A percentile compares a stretch with the other conserved stretches of the same genome.
phyloP scores from a whole-genome alignment of 2,797 vertebrate species.

The Sebastes hopkinsi region DNA sequence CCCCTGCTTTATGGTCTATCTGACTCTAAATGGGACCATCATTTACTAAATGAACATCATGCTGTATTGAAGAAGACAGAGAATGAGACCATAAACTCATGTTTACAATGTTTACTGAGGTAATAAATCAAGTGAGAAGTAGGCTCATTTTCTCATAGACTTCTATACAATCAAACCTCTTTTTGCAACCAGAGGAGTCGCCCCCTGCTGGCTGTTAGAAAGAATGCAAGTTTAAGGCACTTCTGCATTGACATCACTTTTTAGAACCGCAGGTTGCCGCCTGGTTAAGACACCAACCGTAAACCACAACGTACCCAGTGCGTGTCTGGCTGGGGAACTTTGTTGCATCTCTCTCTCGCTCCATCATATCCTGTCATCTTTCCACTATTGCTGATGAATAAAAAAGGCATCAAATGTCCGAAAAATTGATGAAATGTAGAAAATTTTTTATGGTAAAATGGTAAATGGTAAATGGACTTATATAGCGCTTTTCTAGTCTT shows the following conservation, averaged over 20 bases:
- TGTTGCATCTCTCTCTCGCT: neutral
- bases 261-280: neutral
- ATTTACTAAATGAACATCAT: too few species aligned
- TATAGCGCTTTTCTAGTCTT: too few species aligned
- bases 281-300: neutral
- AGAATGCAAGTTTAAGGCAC: neutral
- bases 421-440: neutral
- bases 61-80: too few species aligned
- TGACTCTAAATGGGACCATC: accelerated
- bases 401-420: neutral
- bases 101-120: too few species aligned
- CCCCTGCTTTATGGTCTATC: too few species aligned
- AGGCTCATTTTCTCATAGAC: too few species aligned
- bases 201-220: neutral
- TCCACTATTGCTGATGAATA: neutral
- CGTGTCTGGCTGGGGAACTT: neutral
- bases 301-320: neutral
- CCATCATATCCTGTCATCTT: neutral
- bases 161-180: accelerated
- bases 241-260: neutral
- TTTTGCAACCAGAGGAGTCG: neutral
- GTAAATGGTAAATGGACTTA: too few species aligned
- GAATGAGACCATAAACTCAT: too few species aligned
- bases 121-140: too few species aligned
- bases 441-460: too few species aligned